Percentiles rank a stretch among this genome's conserved stretches.
phyloP scores from a whole-genome alignment of 2,888 invertebrate genomes.

The Neoascia interrupta region DNA sequence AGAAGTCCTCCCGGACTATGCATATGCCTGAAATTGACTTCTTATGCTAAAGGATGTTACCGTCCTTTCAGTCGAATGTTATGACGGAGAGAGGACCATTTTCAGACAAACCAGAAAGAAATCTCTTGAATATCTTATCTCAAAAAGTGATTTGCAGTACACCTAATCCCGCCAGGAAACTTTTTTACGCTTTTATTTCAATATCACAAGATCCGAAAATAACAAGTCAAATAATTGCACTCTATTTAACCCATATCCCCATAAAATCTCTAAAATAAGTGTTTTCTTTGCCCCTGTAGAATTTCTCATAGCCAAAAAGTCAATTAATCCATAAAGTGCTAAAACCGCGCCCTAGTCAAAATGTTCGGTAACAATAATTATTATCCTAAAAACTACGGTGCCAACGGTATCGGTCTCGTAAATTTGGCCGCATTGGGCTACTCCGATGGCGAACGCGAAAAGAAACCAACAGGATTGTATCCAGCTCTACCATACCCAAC shows the following conservation, averaged over 20 bases:
- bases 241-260: neutral
- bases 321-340: neutral
- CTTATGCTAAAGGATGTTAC: no score
- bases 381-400: slow-evolving; percentile 78
- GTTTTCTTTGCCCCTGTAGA: neutral
- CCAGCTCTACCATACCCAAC: slow-evolving; percentile 76
- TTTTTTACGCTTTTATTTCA: no score
- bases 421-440: slow-evolving; percentile 78
- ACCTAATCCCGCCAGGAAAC: no score
- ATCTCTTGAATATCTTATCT: no score
- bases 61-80: no score
- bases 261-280: slow-evolving; percentile 12
- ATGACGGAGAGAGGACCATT: no score
- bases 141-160: no score
- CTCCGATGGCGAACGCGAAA: slow-evolving; percentile 69
- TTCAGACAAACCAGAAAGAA: no score
- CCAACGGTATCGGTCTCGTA: slow-evolving; percentile 77
- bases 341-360: slow-evolving; percentile 5
- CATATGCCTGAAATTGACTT: no score
- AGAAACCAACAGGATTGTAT: slow-evolving; percentile 74
- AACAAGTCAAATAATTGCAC: neutral
- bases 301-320: neutral
- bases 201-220: no score
- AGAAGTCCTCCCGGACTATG: no score
- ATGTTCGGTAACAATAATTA: slow-evolving; percentile 68